Base-by-base conservation (phyloP, 2,113 vertebrate species). In the Synodontis membranacea region DNA sequence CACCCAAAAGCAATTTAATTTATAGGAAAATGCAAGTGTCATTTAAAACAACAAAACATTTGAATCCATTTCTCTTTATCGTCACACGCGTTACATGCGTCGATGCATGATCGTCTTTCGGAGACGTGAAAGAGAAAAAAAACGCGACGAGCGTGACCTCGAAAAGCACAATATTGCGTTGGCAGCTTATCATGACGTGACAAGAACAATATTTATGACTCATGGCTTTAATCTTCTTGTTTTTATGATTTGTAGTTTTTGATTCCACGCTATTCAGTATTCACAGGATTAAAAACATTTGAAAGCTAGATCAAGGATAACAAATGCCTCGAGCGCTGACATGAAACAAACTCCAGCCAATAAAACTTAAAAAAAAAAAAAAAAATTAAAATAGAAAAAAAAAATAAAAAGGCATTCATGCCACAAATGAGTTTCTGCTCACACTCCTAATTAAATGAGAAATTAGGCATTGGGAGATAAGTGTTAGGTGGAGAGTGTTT, bases 391-490 rank as follows among this genome's bases (percentile, higher is more conserved):
- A 58, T 14, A 48, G 62, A 17, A 78, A 12, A 25, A 44, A 44
- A 44, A 46, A 74, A n/a, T n/a, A 50, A 76, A 31, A 25, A 15
- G 14, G 6, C n/a, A 39, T 70, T 10, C 25, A 39, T 58, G 58
- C 56, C 42, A 37, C 52, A 2, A 60, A 76, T 58, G 83, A 75
- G 34, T 84, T 58, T 78, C 8, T 9, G 68, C 31, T 70, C 54
- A 50, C 66, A 76, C 28, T 80, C 25, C 58, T 82, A 81, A 88
- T 88, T 78, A 80, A 42, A 84, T 31, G 31, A 54, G 44, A 84
- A 84, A 79, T 79, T 62, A 80, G 34, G 54, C 54, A 46, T 44
- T 44, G 56, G 70, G 76, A 90, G 83, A 84, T 31, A 62, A 75
- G 62, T 54, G 54, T 86, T 75, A 84, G 54, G 58, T 52, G 60